phyloP scores from a whole-genome alignment of 2,797 vertebrate genomes.

The Gallinago stenura region DNA sequence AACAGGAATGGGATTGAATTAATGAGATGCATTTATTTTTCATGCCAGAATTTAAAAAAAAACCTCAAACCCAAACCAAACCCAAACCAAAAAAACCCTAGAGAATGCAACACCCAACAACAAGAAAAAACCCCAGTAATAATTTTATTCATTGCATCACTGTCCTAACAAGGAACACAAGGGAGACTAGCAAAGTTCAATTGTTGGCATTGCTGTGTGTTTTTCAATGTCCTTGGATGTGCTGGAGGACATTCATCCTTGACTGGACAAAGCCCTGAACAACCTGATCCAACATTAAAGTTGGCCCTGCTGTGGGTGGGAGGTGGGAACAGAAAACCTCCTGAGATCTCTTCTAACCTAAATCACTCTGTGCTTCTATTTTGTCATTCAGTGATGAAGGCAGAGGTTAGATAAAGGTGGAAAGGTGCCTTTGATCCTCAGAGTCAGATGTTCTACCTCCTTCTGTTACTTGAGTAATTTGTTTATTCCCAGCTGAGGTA shows the following conservation, averaged over 20 bases:
- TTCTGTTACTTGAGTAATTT: background rate
- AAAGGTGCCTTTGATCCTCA: background rate
- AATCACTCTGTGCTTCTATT: background rate
- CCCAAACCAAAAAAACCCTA: fast-evolving
- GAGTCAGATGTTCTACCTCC: background rate
- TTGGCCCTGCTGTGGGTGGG: background rate
- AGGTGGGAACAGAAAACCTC: background rate
- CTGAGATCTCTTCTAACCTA: background rate
- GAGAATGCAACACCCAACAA: background rate
- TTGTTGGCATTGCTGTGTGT: background rate
- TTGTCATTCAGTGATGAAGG: background rate
- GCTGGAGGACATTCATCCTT: background rate
- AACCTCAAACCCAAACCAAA: background rate
- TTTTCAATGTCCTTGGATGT: background rate
- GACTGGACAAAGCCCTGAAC: background rate
- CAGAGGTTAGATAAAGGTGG: background rate
- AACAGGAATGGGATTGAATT: background rate
- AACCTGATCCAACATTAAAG: background rate
- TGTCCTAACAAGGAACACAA: background rate
- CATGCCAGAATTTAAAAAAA: background rate
- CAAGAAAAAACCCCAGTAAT: fast-evolving
- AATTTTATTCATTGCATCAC: background rate
- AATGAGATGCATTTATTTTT: background rate
- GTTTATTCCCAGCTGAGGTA: background rate
- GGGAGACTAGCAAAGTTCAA: background rate